Conservation (phyloP, 2,113 vertebrate species). For the Lycocorax pyrrhopterus region DNA sequence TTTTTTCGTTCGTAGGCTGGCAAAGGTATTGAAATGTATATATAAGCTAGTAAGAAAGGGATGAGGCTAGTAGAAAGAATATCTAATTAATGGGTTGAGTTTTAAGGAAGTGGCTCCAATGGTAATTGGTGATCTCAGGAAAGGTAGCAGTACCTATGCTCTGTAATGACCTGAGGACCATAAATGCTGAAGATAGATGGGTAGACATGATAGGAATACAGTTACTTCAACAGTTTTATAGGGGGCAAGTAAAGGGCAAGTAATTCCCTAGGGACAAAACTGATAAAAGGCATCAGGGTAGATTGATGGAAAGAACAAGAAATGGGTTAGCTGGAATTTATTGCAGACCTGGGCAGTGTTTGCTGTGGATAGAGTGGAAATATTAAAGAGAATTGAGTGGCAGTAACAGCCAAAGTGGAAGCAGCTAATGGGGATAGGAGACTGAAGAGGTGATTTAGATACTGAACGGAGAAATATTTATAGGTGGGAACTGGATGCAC, state of each 20-base stretch:
- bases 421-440: background rate
- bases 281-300: slow-evolving; percentile 25
- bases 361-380: slow-evolving; percentile 19
- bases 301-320: slow-evolving; percentile 26
- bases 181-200: slow-evolving; percentile 34
- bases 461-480: background rate
- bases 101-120: background rate
- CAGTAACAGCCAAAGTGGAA: background rate
- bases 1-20: background rate
- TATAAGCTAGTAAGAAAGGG: background rate
- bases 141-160: background rate
- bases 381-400: slow-evolving; percentile 18
- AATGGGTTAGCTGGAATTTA: slow-evolving; percentile 47
- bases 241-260: slow-evolving; percentile 55
- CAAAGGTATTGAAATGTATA: background rate
- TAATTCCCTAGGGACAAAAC: slow-evolving; percentile 21
- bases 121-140: background rate
- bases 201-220: slow-evolving; percentile 24
- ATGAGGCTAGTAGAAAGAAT: background rate
- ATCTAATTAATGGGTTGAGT: background rate
- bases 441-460: background rate
- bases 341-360: background rate
- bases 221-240: slow-evolving; percentile 41
- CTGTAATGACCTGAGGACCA: background rate
- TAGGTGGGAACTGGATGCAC: background rate